Evolutionary conservation across 2,113 vertebrate species (phyloP).

Genomic region (Tautogolabrus adspersus): DNA sequence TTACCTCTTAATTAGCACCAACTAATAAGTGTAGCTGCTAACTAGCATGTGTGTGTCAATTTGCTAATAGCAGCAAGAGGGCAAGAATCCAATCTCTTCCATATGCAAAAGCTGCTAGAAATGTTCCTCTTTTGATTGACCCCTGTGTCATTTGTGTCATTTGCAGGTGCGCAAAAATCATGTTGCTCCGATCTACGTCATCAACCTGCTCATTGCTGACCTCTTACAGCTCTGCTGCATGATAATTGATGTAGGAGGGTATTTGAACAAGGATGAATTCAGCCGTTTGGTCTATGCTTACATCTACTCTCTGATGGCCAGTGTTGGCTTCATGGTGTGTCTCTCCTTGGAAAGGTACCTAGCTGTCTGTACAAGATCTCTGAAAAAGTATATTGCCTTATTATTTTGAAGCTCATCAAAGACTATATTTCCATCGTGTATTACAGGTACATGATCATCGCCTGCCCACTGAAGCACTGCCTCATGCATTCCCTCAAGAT

Average conservation of each 20-base stretch:
- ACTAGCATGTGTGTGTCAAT: too few species aligned
- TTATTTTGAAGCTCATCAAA: background rate
- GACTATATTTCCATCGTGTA: background rate
- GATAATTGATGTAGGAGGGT: background rate
- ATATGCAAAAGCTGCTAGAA: too few species aligned
- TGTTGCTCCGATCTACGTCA: background rate
- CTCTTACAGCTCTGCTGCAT: conserved; percentile 19
- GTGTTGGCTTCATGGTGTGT: background rate
- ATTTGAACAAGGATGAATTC: background rate
- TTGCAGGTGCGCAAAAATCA: conserved; percentile 20
- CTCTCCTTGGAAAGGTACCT: conserved; percentile 28
- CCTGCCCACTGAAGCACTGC: conserved; percentile 8
- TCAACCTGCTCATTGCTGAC: conserved; percentile 35
- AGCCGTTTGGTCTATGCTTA: background rate
- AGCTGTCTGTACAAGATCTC: background rate
- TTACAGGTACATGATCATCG: conserved; percentile 26
- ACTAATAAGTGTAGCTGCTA: too few species aligned
- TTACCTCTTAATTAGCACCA: too few species aligned
- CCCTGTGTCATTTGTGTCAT: background rate
- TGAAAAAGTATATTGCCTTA: background rate
- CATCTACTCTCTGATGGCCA: fast-evolving
- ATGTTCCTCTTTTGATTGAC: too few species aligned
- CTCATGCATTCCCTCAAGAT: background rate
- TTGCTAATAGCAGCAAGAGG: too few species aligned
- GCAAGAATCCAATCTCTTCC: too few species aligned